phyloP scores from a whole-genome alignment of 2,797 vertebrate genomes.

The Leptodactylus fallax region DNA sequence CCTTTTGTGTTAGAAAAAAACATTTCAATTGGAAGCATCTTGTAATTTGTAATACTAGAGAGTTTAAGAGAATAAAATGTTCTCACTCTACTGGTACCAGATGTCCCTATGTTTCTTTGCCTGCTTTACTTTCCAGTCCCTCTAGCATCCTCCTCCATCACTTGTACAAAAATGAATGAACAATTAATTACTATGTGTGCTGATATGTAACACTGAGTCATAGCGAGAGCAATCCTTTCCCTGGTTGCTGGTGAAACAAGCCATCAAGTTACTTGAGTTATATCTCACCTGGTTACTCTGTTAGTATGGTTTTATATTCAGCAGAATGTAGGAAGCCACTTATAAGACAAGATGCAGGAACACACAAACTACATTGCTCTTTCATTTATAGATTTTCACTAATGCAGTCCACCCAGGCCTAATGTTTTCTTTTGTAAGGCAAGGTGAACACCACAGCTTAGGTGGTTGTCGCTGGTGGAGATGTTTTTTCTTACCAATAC shows the following conservation, averaged over 20 bases:
- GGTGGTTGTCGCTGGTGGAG: too few species aligned
- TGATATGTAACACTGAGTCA: conserved; percentile 21
- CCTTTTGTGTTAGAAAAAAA: background rate
- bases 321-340: background rate
- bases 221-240: background rate
- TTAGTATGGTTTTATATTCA: background rate
- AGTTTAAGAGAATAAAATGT: conserved; percentile 33
- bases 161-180: conserved; percentile 13
- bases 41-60: conserved; percentile 3
- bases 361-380: background rate
- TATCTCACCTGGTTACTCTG: background rate
- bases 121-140: conserved; percentile 21
- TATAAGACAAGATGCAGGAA: background rate
- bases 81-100: conserved; percentile 31
- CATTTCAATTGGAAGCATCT: conserved; percentile 16
- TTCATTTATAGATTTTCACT: background rate
- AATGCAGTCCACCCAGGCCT: too few species aligned
- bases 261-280: background rate
- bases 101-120: conserved; percentile 33
- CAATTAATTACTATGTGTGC: conserved; percentile 29
- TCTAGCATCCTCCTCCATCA: conserved; percentile 31
- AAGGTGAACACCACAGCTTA: too few species aligned
- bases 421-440: too few species aligned
- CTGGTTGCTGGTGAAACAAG: background rate
- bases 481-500: too few species aligned